Conservation (phyloP, 2,113 vertebrate species). For the Hydrolagus affinis region DNA sequence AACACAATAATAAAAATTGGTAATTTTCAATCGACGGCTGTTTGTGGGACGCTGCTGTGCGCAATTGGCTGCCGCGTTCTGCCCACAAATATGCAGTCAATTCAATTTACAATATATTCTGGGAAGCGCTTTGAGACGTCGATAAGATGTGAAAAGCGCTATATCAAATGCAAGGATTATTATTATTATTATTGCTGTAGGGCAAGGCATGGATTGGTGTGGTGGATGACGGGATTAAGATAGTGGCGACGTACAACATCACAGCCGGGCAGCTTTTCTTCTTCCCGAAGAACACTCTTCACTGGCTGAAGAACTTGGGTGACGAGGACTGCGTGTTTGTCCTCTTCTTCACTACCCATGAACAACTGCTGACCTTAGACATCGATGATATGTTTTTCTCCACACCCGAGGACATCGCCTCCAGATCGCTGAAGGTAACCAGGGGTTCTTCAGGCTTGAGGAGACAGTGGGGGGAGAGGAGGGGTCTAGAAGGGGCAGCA, state of each 20-base stretch:
- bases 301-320: slow-evolving; percentile 55
- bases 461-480: too few relatives aligned
- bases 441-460: too few relatives aligned
- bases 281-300: slow-evolving; percentile 51
- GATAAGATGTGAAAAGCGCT: too few relatives aligned
- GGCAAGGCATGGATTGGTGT: slow-evolving; percentile 52
- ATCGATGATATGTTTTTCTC: slow-evolving; percentile 52
- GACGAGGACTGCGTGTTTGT: slow-evolving; percentile 51
- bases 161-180: too few relatives aligned
- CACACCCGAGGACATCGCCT: slow-evolving; percentile 51
- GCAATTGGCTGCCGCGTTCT: too few relatives aligned
- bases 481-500: too few relatives aligned
- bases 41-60: too few relatives aligned
- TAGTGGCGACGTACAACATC: slow-evolving; percentile 46
- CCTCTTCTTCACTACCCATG: slow-evolving; percentile 53
- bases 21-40: too few relatives aligned
- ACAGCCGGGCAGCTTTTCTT: slow-evolving; percentile 52
- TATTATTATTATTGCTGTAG: slow-evolving; percentile 42
- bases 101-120: too few relatives aligned
- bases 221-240: slow-evolving; percentile 39
- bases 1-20: too few relatives aligned
- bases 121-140: too few relatives aligned
- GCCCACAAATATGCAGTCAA: too few relatives aligned
- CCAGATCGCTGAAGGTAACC: slow-evolving; percentile 48
- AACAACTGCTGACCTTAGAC: slow-evolving; percentile 54